These are phyloP conservation scores for Zonotrichia albicollis DNA, from an alignment of 2,797 vertebrate species.

Conservation along the genomic window DNA sequence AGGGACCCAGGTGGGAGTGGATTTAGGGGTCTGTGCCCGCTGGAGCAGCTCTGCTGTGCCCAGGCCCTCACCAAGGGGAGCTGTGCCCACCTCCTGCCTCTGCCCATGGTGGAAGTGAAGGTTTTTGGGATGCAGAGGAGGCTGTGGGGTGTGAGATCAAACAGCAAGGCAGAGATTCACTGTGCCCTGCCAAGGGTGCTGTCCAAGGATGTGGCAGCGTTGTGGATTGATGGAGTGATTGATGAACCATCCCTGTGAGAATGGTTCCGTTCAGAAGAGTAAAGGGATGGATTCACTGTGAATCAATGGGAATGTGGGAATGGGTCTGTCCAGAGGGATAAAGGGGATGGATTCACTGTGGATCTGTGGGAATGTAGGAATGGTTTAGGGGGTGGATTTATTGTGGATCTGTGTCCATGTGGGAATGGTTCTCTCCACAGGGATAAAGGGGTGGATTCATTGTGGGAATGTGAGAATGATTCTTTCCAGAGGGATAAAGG, in stretches of 20 bases:
- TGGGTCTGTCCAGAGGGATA: not conserved
- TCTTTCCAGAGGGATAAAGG: too few relatives aligned
- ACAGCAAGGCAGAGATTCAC: not conserved
- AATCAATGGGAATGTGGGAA: not conserved
- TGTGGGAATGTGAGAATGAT: too few relatives aligned
- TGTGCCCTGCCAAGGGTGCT: not conserved
- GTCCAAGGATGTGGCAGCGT: fast-evolving
- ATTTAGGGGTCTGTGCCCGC: too few relatives aligned
- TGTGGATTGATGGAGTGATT: fast-evolving
- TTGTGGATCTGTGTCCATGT: not conserved
- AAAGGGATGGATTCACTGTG: not conserved
- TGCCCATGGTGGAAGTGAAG: not conserved
- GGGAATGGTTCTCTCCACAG: too few relatives aligned
- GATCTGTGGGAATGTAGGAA: too few relatives aligned
- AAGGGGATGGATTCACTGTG: not conserved
- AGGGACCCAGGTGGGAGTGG: too few relatives aligned
- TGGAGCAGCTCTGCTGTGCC: too few relatives aligned
- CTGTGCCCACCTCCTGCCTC: too few relatives aligned
- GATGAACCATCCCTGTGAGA: not conserved
- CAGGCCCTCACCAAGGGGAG: not conserved
- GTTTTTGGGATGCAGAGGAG: not conserved
- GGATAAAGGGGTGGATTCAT: too few relatives aligned
- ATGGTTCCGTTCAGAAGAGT: too few relatives aligned
- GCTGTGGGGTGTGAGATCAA: not conserved
- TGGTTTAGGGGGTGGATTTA: not conserved